A percentile compares a stretch with the other conserved stretches of the same genome.
Evolutionary conservation across 1,140 invertebrate species (phyloP).

Genomic region (Philaenus spumarius): DNA sequence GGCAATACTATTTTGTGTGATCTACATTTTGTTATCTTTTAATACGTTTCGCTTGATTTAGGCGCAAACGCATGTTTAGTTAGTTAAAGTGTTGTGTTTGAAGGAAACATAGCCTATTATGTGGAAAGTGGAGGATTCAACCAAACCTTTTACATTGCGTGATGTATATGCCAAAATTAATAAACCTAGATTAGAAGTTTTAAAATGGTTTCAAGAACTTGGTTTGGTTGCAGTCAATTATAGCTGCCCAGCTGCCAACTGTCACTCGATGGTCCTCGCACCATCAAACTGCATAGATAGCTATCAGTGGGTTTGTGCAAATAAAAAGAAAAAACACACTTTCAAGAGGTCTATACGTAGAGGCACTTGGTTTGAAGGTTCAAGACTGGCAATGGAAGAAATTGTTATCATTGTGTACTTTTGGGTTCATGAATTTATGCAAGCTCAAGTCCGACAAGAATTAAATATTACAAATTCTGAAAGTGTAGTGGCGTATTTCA

Average conservation of each 20-base stretch:
- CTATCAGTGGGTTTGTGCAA: conserved; percentile 10
- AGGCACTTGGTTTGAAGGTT: conserved; percentile 15
- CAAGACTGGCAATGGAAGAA: conserved; percentile 10
- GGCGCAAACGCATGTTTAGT: no score
- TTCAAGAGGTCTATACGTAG: conserved; percentile 9
- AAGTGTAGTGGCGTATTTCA: conserved; percentile 12
- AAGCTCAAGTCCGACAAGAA: conserved; percentile 9
- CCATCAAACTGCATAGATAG: conserved; percentile 1
- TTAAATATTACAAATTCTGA: conserved; percentile 14
- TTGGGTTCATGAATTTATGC: conserved; percentile 12
- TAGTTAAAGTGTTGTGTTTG: no score
- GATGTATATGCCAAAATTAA: conserved; percentile 6
- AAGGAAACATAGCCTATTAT: no score
- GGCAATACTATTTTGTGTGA: no score
- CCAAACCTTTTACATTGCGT: conserved; percentile 3
- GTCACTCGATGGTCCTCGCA: neutral
- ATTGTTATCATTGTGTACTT: conserved; percentile 9
- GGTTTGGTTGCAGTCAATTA: conserved; percentile 2
- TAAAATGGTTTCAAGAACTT: conserved; percentile 12
- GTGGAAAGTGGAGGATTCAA: no score
- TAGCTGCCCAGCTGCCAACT: neutral
- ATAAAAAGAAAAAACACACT: conserved; percentile 6
- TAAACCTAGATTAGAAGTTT: conserved; percentile 7
- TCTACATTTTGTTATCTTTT: no score
- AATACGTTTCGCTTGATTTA: no score